A percentile compares a stretch with the other conserved stretches of the same genome.
phyloP scores from a whole-genome alignment of 2,113 vertebrate species.

The Onychostoma macrolepis region DNA sequence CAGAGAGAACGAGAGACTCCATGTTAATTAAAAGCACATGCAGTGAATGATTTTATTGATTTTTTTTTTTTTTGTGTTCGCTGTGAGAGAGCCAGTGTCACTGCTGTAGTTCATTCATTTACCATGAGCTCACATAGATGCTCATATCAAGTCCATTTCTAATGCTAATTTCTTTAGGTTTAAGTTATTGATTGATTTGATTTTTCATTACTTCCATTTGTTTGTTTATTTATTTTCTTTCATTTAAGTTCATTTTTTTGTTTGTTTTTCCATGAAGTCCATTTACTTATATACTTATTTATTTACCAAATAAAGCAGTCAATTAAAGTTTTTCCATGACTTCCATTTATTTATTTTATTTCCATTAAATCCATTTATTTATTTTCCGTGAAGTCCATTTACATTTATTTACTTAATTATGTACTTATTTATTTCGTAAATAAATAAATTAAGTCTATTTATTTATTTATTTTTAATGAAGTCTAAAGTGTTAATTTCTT shows the following conservation, averaged over 20 bases:
- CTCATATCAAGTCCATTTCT: not conserved
- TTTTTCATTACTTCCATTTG: too few species aligned
- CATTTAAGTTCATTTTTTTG: too few species aligned
- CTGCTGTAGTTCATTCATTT: not conserved
- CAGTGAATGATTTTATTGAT: not conserved
- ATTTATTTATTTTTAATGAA: not conserved
- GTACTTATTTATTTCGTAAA: too few species aligned
- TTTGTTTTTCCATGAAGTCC: not conserved
- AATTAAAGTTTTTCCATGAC: too few species aligned
- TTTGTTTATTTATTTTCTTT: too few species aligned
- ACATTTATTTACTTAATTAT: too few species aligned
- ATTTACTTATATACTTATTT: not conserved
- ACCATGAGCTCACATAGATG: not conserved
- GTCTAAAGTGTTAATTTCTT: not conserved
- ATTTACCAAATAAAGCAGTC: too few species aligned
- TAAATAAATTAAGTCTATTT: too few species aligned
- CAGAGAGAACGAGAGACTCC: not conserved
- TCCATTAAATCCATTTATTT: too few species aligned
- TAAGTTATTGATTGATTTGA: too few species aligned
- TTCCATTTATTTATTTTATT: not conserved
- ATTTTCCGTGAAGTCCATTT: not conserved
- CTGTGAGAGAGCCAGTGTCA: not conserved
- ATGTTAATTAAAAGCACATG: conserved; percentile 34
- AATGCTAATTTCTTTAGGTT: not conserved
- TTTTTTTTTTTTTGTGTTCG: not conserved